Evolutionary conservation across 2,888 invertebrate species (phyloP).

Genomic region (Ichneumoninae sp.): DNA sequence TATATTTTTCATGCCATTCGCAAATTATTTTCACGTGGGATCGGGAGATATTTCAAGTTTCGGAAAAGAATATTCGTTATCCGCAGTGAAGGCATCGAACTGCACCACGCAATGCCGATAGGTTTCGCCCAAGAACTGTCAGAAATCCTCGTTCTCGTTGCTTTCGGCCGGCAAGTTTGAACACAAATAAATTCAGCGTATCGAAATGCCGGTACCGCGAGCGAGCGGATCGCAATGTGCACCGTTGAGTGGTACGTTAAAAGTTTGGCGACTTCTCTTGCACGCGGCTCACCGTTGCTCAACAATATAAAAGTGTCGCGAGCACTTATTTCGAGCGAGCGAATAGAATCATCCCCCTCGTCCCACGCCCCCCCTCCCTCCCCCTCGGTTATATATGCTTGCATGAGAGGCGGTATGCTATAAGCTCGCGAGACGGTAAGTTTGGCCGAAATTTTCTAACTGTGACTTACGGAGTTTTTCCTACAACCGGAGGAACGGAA

Average conservation of each 20-base stretch:
- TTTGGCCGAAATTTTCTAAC: slow-evolving; percentile 56
- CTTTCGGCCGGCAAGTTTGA: background rate
- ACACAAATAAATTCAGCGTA: slow-evolving; percentile 29
- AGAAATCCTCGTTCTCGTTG: slow-evolving; percentile 3
- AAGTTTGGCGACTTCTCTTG: slow-evolving; percentile 37
- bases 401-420: slow-evolving; percentile 2
- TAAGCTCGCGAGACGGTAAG: slow-evolving; percentile 40
- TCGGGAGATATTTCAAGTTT: background rate
- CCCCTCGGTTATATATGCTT: background rate
- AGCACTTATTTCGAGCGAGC: slow-evolving; percentile 58
- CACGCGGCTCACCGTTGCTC: slow-evolving; percentile 32
- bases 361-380: background rate
- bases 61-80: background rate
- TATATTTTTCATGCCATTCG: background rate
- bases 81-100: background rate
- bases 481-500: background rate
- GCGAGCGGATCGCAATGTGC: slow-evolving; percentile 14
- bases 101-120: background rate
- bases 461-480: slow-evolving; percentile 49
- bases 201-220: background rate
- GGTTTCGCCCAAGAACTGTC: background rate
- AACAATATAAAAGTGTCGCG: slow-evolving; percentile 51
- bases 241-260: slow-evolving; percentile 27
- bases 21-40: background rate
- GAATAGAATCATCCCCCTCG: slow-evolving; percentile 53